These are phyloP conservation scores for Paramormyrops kingsleyae DNA, from an alignment of 2,113 vertebrate genomes.

Conservation along the genomic window DNA sequence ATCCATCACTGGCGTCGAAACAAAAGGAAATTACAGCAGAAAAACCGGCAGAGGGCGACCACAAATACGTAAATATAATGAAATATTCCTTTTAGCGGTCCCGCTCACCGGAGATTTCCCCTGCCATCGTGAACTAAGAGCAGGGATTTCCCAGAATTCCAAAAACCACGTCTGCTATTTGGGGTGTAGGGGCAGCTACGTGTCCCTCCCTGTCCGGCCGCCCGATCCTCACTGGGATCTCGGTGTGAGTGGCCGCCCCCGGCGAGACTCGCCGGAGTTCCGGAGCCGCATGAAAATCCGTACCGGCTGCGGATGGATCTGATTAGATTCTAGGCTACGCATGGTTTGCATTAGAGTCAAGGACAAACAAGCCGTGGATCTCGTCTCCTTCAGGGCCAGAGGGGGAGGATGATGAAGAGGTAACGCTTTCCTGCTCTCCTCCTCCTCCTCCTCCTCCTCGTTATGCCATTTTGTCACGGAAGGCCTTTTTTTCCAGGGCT, in stretches of 20 bases:
- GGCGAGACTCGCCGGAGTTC: not conserved
- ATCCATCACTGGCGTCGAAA: not conserved
- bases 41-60: not conserved
- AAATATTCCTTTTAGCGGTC: slow-evolving; percentile 27
- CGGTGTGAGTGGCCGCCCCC: not conserved
- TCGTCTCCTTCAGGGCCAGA: slow-evolving; percentile 14
- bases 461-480: slow-evolving; percentile 2
- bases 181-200: slow-evolving; percentile 21
- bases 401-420: slow-evolving; percentile 8
- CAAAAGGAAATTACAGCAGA: not conserved
- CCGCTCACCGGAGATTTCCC: slow-evolving; percentile 34
- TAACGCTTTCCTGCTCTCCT: slow-evolving; percentile 1
- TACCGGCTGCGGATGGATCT: not conserved
- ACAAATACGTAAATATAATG: slow-evolving; percentile 32
- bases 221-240: slow-evolving; percentile 6
- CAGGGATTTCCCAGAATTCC: slow-evolving; percentile 53
- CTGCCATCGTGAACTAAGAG: slow-evolving; percentile 28
- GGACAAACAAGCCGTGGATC: slow-evolving; percentile 13
- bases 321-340: not conserved
- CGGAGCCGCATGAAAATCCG: slow-evolving; percentile 4
- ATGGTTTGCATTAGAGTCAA: slow-evolving; percentile 18
- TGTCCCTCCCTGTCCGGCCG: not conserved
- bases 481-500: slow-evolving; percentile 8
- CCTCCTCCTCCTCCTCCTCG: slow-evolving; percentile 20
- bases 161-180: slow-evolving; percentile 51